These are phyloP conservation scores for Pachymerium ferrugineum DNA, from an alignment of 2,888 invertebrate species.

Conservation along the genomic window DNA sequence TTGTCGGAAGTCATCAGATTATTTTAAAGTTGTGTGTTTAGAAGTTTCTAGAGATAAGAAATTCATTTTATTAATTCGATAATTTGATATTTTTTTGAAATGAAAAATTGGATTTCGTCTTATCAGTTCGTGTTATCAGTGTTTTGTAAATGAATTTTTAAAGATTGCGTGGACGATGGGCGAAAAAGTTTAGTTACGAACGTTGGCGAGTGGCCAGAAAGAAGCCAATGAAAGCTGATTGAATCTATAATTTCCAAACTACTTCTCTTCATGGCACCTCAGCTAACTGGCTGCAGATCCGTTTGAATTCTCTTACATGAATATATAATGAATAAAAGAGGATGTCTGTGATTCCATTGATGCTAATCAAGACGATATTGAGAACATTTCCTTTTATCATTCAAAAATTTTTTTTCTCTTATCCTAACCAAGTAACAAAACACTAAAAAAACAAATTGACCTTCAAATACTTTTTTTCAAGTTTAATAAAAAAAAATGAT, in stretches of 20 bases:
- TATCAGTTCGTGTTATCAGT: background rate
- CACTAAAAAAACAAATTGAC: too few species aligned
- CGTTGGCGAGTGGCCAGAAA: background rate
- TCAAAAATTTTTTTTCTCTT: background rate
- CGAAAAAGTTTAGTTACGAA: background rate
- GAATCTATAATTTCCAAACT: conserved; percentile 3
- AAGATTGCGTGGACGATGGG: background rate
- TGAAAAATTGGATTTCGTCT: too few species aligned
- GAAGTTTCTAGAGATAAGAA: too few species aligned
- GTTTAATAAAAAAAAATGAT: too few species aligned
- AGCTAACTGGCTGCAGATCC: conserved; percentile 4
- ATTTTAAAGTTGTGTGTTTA: background rate
- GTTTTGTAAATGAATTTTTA: background rate
- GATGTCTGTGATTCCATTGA: conserved; percentile 13
- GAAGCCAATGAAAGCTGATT: background rate
- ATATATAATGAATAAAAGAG: conserved; percentile 4
- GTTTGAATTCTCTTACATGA: background rate
- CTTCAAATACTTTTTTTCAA: too few species aligned
- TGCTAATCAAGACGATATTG: background rate
- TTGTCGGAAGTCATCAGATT: background rate
- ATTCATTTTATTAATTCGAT: too few species aligned
- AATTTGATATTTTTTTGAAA: too few species aligned
- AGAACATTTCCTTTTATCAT: background rate
- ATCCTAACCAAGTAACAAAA: too few species aligned
- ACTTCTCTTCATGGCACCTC: background rate